Base-by-base conservation (phyloP, 2,888 invertebrate genomes). In the Nomada ferruginata region DNA sequence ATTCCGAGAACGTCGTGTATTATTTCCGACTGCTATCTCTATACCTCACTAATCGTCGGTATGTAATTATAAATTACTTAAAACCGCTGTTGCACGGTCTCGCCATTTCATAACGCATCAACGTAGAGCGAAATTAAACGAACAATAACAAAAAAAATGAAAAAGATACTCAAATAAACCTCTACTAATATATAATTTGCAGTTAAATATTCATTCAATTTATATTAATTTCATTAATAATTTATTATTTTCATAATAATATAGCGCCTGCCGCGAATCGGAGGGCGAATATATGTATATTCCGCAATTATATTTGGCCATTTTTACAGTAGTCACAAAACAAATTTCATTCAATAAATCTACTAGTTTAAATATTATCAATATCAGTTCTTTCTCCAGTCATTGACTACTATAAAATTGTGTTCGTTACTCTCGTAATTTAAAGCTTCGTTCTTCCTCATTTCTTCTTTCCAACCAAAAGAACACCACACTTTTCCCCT, bases 381-480 rank as follows among this genome's bases (percentile, higher is more conserved):
- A 95, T 94, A 94, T 94, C 94, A 94, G 94, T 94, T 94, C 94
- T 94, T 94, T 94, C 93, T 90, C 81, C 72, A 80, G 79, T 86
- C 72, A 7, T 84, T 92, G 91, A 93, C 93, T 93, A 93, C 93
- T 91, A 93, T 93, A 93, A 94, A 94, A 92, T 91, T 92, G 93
- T 93, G 89, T 92, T 90, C 89, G 89, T 91, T 92, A 92, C 90
- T 92, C 88, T 90, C 91, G 86, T 91, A 63, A 72, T 72, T 71
- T 71, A 71, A 71, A 71, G 70, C 70, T 71, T 71, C 77, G 64
- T 66, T 60, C 53, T 66, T 75, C 53, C 76, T 75, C 65, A 61
- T 83, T 79, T 80, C 76, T 76, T 78, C 85, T 77, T 63, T 68
- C 78, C 78, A 53, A 70, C 78, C 78, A 79, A 82, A 81, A 73